Conservation (phyloP, 1,140 invertebrate species). For the Drosophila erecta region DNA sequence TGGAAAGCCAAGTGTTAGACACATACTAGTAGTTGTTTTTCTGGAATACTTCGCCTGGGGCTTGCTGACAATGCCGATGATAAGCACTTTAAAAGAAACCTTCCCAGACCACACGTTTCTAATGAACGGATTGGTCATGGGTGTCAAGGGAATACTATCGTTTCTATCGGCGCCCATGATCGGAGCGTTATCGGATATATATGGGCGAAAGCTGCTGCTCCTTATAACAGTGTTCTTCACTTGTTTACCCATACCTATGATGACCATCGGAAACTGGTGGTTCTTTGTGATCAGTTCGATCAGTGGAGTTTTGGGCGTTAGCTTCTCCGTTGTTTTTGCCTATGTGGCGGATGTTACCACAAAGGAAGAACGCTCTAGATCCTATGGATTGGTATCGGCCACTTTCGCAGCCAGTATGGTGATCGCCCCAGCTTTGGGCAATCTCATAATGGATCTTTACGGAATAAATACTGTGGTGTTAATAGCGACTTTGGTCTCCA, state of each 20-base stretch:
- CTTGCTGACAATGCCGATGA: constrained; percentile 98
- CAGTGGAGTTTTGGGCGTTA: constrained; percentile 99
- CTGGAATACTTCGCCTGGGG: constrained; percentile 99
- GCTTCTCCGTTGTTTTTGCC: constrained; percentile 99
- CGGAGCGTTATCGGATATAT: constrained; percentile 98
- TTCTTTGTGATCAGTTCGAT: constrained; percentile 99
- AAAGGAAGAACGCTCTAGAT: constrained; percentile 96
- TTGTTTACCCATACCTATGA: constrained; percentile 98
- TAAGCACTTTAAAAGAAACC: constrained; percentile 97
- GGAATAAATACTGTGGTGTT: constrained; percentile 97
- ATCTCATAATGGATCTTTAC: constrained; percentile 95
- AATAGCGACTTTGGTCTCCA: constrained; percentile 95
- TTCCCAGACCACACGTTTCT: constrained; percentile 99
- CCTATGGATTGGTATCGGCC: constrained; percentile 98
- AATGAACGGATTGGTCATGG: constrained; percentile 99
- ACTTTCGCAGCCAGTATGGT: constrained; percentile 99
- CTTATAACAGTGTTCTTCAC: constrained; percentile 99
- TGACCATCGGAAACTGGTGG: constrained; percentile 99
- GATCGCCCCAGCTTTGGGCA: constrained; percentile 97
- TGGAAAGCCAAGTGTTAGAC: constrained; percentile 97
- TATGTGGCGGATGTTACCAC: constrained; percentile 99
- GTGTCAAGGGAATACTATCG: constrained; percentile 98
- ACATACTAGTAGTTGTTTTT: constrained; percentile 99
- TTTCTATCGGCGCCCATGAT: constrained; percentile 98
- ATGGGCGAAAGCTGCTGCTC: constrained; percentile 99